Percentiles rank a stretch among this genome's conserved stretches.
phyloP scores from a whole-genome alignment of 2,888 invertebrate species.

The Zeuzera pyrina region DNA sequence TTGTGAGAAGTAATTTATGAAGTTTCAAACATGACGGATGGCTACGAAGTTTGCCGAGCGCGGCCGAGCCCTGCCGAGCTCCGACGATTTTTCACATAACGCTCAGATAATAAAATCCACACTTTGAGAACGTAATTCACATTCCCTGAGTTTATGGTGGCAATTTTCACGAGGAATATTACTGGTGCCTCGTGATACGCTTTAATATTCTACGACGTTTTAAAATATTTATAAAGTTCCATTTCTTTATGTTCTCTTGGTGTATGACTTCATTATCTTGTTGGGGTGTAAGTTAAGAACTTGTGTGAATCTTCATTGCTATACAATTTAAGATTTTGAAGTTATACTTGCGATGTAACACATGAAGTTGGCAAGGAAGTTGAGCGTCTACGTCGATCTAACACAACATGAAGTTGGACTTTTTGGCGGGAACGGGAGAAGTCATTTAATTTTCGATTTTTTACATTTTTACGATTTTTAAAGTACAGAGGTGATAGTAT shows the following conservation, averaged over 20 bases:
- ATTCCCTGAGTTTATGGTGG: slow-evolving; percentile 53
- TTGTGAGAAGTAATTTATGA: slow-evolving; percentile 61
- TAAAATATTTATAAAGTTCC: slow-evolving; percentile 63
- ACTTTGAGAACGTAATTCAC: slow-evolving; percentile 59
- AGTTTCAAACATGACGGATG: slow-evolving; percentile 57
- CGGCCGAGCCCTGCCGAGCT: slow-evolving; percentile 13
- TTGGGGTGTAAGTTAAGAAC: slow-evolving; percentile 1
- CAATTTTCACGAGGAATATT: slow-evolving; percentile 59
- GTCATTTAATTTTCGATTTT: too few species aligned
- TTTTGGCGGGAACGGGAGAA: too few species aligned
- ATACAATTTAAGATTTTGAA: too few species aligned
- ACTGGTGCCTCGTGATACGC: slow-evolving; percentile 46
- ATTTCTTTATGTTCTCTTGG: slow-evolving; percentile 22
- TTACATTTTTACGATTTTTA: too few species aligned
- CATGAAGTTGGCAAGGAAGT: too few species aligned
- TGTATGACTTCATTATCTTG: slow-evolving; percentile 31
- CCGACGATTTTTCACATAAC: slow-evolving; percentile 45
- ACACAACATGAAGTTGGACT: too few species aligned
- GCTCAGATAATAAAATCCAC: slow-evolving; percentile 60
- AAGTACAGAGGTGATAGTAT: too few species aligned
- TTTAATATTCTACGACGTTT: slow-evolving; percentile 63
- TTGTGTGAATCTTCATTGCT: too few species aligned
- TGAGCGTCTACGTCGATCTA: too few species aligned
- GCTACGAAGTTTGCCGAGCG: slow-evolving; percentile 17
- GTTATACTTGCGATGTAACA: too few species aligned